Evolutionary conservation across 2,113 vertebrate species (phyloP).

Genomic region (Pyxicephalus adspersus): DNA sequence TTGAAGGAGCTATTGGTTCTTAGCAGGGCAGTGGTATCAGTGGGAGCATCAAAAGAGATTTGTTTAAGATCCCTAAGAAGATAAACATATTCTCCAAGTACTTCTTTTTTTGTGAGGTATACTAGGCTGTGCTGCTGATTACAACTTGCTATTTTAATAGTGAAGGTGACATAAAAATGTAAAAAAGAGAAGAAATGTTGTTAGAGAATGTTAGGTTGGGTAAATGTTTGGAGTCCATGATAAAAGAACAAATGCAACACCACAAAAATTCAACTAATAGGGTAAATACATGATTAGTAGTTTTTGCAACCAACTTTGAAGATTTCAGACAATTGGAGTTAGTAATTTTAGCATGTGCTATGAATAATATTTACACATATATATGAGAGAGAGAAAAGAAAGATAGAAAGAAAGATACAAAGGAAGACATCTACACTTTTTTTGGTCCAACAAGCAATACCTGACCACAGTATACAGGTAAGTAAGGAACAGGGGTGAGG

Average conservation of each 20-base stretch:
- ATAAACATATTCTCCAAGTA: conserved; percentile 82
- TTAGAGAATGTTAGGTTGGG: neutral
- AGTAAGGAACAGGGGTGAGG: too few species aligned
- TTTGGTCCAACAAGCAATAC: too few species aligned
- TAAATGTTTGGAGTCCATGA: conserved; percentile 18
- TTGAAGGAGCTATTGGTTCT: conserved; percentile 74
- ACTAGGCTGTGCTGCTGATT: conserved; percentile 28
- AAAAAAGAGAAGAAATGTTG: conserved; percentile 36
- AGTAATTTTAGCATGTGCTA: too few species aligned
- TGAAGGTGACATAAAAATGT: conserved; percentile 16
- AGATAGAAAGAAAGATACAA: too few species aligned
- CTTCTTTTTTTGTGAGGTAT: conserved; percentile 80
- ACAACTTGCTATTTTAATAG: conserved; percentile 3
- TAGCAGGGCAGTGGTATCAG: conserved; percentile 83
- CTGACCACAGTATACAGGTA: too few species aligned
- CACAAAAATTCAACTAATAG: neutral
- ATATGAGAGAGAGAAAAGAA: too few species aligned
- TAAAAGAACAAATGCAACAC: conserved; percentile 22
- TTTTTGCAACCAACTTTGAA: too few species aligned
- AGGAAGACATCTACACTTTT: too few species aligned
- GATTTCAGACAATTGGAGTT: too few species aligned
- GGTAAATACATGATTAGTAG: too few species aligned
- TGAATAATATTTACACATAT: too few species aligned
- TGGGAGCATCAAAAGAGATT: conserved; percentile 84
- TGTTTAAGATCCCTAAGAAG: conserved; percentile 82